phyloP scores from a whole-genome alignment of 92 coral and sea anemone genomes.

The Zoanthus sansibaricus region DNA sequence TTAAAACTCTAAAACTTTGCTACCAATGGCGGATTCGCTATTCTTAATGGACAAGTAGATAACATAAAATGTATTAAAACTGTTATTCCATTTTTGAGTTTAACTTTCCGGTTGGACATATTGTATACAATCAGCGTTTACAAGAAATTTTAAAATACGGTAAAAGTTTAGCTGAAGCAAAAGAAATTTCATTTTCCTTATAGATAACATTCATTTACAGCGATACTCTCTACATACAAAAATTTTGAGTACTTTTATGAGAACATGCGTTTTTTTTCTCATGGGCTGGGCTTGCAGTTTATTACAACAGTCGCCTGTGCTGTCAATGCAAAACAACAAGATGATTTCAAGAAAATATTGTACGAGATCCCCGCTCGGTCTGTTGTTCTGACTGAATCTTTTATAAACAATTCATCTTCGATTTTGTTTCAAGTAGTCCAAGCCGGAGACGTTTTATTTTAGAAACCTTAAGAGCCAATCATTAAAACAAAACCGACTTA shows the following conservation, averaged over 20 bases:
- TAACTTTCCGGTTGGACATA: not conserved
- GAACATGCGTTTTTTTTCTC: constrained; percentile 28
- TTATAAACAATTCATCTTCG: not conserved
- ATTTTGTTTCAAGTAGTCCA: no score
- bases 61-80: not conserved
- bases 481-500: no score
- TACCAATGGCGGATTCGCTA: not conserved
- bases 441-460: no score
- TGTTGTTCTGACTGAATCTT: not conserved
- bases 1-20: not conserved
- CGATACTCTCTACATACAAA: not conserved
- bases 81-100: not conserved
- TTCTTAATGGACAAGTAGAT: not conserved
- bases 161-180: not conserved
- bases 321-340: not conserved
- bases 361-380: not conserved
- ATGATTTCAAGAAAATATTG: not conserved
- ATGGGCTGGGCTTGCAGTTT: not conserved
- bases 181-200: not conserved
- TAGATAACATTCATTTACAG: not conserved
- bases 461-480: no score
- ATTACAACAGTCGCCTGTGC: not conserved
- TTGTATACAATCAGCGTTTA: no score
- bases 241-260: not conserved
- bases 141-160: no score